Evolutionary conservation across 2,113 vertebrate species (phyloP), one percentile per base, ranked within the genome.

Genomic region (Spheniscus mendiculus): DNA sequence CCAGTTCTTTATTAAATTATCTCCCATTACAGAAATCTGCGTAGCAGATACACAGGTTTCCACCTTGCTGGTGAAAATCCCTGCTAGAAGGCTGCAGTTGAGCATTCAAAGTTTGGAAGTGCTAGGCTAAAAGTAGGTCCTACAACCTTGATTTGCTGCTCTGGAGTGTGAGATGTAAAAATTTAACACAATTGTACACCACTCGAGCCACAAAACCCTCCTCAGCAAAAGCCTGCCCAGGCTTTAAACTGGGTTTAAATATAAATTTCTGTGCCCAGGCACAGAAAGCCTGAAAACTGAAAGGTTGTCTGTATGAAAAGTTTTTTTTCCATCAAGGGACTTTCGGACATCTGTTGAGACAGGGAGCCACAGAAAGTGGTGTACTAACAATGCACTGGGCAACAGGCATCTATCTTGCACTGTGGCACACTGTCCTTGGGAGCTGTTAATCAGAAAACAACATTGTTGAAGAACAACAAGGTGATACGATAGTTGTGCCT

Each of bases 101-200:
- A 58, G 9, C 47, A 11, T 63, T 42, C 29, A 2, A n/a, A 47
- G 8, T n/a, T 50, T 42, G 53, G 55, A 59, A 71, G 8, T 0
- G 1, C 32, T 32, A 61, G 18, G 55, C 16, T 47, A 44, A 45
- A 53, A 73, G 26, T 19, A 90, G 30, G 22, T 56, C 26, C 23
- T 47, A 36, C 53, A 78, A 19, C 16, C 20, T 49, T 53, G 15
- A 29, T 29, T 66, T 83, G 10, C 32, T 71, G 40, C 50, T 69
- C 50, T 88, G 45, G 49, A 52, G 19, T 7, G 4, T 11, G 11
- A 81, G 20, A 45, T 25, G 12, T 23, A 70, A 56, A 70, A 21
- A 55, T 13, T 30, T 21, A 11, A 19, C 38, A 29, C 11, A 55
- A 10, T 6, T 1, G 0, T 26, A 17, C 5, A 8, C 29, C 4